Conservation (phyloP, 2,888 invertebrate species). For the Andrena haemorrhoa region DNA sequence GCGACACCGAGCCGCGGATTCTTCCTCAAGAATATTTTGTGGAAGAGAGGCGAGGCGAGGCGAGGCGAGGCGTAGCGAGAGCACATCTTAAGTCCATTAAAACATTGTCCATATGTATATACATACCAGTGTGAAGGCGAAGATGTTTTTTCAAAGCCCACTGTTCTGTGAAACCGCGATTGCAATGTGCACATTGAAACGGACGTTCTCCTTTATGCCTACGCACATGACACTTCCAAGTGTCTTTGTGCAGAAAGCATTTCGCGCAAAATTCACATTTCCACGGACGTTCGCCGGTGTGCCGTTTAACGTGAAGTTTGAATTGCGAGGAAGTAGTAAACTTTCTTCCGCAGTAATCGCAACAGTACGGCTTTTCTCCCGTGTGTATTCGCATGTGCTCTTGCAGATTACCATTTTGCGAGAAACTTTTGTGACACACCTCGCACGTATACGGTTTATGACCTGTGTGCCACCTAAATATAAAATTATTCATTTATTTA, state of each 20-base stretch:
- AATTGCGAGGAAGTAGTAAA: constrained; percentile 92
- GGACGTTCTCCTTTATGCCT: constrained; percentile 89
- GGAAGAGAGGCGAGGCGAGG: too few relatives aligned
- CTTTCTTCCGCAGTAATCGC: constrained; percentile 88
- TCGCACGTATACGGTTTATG: constrained; percentile 89
- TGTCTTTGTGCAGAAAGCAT: constrained; percentile 87
- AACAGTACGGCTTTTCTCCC: constrained; percentile 92
- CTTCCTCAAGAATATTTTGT: too few relatives aligned
- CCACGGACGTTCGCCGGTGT: constrained; percentile 87
- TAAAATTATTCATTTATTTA: constrained; percentile 28
- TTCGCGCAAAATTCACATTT: constrained; percentile 87
- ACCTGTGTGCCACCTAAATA: constrained; percentile 88
- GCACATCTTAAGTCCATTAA: not conserved
- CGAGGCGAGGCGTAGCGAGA: too few relatives aligned
- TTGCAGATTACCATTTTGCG: constrained; percentile 91
- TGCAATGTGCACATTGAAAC: constrained; percentile 87
- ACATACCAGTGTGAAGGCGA: constrained; percentile 87
- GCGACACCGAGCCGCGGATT: too few relatives aligned
- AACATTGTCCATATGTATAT: not conserved
- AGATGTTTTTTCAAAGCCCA: constrained; percentile 89
- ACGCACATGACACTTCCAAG: constrained; percentile 89
- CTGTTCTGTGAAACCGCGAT: constrained; percentile 88
- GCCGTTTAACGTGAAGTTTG: constrained; percentile 88
- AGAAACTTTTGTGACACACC: constrained; percentile 90
- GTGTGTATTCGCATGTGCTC: constrained; percentile 92